Conservation (phyloP, 2,113 vertebrate species). For the Myotis lucifugus region DNA sequence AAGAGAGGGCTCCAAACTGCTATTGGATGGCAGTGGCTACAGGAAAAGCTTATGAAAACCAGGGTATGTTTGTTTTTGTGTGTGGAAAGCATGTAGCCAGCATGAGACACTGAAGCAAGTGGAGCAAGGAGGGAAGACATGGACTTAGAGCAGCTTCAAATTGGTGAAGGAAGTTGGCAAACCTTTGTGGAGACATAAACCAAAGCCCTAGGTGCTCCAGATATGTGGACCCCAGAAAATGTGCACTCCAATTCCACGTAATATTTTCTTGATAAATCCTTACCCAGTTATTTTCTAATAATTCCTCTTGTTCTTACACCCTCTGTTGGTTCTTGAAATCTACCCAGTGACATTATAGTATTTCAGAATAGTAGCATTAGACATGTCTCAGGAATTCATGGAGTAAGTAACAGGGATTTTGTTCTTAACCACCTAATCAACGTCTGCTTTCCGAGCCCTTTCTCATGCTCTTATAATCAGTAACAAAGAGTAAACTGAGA, state of each 20-base stretch:
- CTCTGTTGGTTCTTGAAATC: neutral
- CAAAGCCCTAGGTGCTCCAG: neutral
- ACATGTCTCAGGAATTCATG: neutral
- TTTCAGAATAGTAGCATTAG: neutral
- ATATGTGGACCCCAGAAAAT: neutral
- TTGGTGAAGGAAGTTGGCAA: neutral
- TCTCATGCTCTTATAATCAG: neutral
- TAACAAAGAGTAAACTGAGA: slow-evolving; percentile 52
- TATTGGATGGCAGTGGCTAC: neutral
- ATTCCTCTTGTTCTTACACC: neutral
- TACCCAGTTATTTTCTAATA: neutral
- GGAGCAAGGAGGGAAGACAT: neutral
- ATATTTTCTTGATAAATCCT: neutral
- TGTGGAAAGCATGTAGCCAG: neutral
- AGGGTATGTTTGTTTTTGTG: neutral
- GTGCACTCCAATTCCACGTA: neutral
- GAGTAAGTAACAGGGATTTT: slow-evolving; percentile 50
- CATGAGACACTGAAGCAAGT: neutral
- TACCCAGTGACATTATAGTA: neutral
- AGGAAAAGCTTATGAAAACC: neutral
- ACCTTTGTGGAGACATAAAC: neutral
- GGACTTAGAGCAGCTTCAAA: neutral
- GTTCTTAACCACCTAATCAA: slow-evolving; percentile 34
- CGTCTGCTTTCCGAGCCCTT: neutral
- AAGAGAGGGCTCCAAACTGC: slow-evolving; percentile 69